Evolutionary conservation across 2,888 invertebrate genomes (phyloP).

Genomic region (Papilio elwesi): DNA sequence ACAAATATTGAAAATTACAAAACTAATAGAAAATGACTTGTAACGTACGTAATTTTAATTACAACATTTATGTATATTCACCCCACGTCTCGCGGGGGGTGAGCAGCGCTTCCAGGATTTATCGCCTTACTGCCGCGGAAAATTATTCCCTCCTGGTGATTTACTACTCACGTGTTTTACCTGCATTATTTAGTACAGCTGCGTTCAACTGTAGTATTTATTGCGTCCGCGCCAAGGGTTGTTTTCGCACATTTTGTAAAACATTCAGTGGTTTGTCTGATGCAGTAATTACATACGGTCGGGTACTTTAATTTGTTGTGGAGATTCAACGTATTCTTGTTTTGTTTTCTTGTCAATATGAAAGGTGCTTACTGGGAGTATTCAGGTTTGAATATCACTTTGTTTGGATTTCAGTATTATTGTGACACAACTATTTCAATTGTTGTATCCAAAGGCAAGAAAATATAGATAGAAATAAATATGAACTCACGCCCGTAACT

Average conservation of each 20-base stretch:
- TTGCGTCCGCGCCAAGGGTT: slow-evolving; percentile 39
- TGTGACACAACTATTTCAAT: not conserved
- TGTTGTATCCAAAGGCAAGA: no score
- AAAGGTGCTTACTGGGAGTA: not conserved
- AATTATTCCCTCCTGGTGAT: slow-evolving; percentile 73
- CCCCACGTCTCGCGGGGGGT: slow-evolving; percentile 25
- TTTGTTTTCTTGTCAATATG: slow-evolving; percentile 13
- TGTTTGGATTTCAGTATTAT: slow-evolving; percentile 6
- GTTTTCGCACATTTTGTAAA: not conserved
- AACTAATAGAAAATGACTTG: not conserved
- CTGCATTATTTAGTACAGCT: slow-evolving; percentile 55
- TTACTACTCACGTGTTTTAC: slow-evolving; percentile 67
- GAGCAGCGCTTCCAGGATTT: slow-evolving; percentile 53
- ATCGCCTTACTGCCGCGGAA: slow-evolving; percentile 57
- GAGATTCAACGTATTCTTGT: slow-evolving; percentile 37
- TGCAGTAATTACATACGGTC: slow-evolving; percentile 40
- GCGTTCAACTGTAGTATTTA: slow-evolving; percentile 44
- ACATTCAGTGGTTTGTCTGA: slow-evolving; percentile 38
- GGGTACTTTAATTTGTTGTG: slow-evolving; percentile 42
- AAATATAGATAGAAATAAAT: no score
- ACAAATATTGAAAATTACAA: not conserved
- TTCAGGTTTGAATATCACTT: not conserved
- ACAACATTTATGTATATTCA: slow-evolving; percentile 26
- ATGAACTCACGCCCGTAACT: no score
- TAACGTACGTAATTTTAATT: slow-evolving; percentile 23